Evolutionary conservation across 2,888 invertebrate species (phyloP).

Genomic region (Tortricodes alternella): DNA sequence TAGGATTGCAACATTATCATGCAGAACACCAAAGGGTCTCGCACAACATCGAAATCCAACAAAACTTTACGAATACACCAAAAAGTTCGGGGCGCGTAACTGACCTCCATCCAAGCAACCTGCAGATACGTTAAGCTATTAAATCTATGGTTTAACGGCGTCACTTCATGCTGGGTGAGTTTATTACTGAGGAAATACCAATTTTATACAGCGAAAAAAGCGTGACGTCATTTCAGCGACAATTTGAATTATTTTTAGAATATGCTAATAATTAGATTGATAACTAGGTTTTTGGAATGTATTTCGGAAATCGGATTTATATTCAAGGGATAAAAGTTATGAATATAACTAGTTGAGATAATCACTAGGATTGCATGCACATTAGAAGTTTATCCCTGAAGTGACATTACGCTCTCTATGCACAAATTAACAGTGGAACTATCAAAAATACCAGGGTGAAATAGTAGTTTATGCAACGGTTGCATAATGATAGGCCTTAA

Average conservation of each 20-base stretch:
- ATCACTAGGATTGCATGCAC: not conserved
- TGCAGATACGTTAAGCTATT: slow-evolving; percentile 69
- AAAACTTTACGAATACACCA: slow-evolving; percentile 47
- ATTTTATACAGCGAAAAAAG: not conserved
- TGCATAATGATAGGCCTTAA: no score
- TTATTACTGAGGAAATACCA: not conserved
- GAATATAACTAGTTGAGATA: no score
- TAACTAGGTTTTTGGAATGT: no score
- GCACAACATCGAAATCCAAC: slow-evolving; percentile 47
- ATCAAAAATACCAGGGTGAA: no score
- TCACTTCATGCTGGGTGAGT: slow-evolving; percentile 19
- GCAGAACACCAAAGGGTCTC: slow-evolving; percentile 34
- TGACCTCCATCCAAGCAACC: slow-evolving; percentile 86
- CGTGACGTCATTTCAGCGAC: not conserved
- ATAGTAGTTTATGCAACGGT: no score
- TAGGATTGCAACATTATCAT: slow-evolving; percentile 14
- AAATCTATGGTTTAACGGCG: slow-evolving; percentile 34
- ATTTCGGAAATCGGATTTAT: no score
- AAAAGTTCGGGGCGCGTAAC: slow-evolving; percentile 58
- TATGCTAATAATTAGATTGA: not conserved
- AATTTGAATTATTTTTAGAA: not conserved
- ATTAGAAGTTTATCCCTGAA: not conserved
- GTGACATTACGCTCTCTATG: slow-evolving; percentile 1
- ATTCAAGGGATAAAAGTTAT: no score
- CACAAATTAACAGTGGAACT: not conserved